Evolutionary conservation across 2,797 vertebrate genomes (phyloP), one percentile per base, ranked within the genome.

Genomic region (Spinus olivaceus): DNA sequence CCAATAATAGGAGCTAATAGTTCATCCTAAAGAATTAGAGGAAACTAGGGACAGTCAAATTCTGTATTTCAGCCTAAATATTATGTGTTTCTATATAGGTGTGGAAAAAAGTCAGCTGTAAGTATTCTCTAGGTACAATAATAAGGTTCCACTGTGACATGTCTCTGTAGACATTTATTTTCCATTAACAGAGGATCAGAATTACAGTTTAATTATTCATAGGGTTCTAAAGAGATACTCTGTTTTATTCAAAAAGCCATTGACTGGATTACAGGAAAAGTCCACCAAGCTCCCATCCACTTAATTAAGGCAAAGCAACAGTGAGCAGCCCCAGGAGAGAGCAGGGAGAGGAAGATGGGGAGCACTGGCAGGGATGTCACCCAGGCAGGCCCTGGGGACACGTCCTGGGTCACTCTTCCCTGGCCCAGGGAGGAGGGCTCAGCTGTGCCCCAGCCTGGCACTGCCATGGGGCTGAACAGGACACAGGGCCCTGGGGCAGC

Each of bases 181-280:
- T 77, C 64, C 87, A 91, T 85, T 93, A 96, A 89, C 21, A 70
- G 53, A 91, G 14, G 32, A 86, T 79, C 59, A 66, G 60, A 95
- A 89, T 85, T 87, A 87, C 9, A 61, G 71, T 47, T 94, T 85
- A 96, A 92, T 94, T 90, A 94, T 93, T 91, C 85, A 92, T 66
- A 37, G 35, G 33, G 20, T 72, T 94, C 90, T 86, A 78, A 92
- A 81, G 73, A 92, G 60, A 46, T 25, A 51, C n/a, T 66, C 53
- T 30, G 7, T 92, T 85, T 90, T 63, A 90, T 84, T 86, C 47
- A 79, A 49, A 41, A 88, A 88, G 47, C 18, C 72, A 53, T 39
- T 61, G 69, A 28, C 41, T 61, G n/a, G 24, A 69, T 86, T 81
- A 84, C n/a, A 83, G 19, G 6, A 39, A 8, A 41, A 54, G 30